phyloP scores from a whole-genome alignment of 2,888 invertebrate species.

The Norana najaformis region DNA sequence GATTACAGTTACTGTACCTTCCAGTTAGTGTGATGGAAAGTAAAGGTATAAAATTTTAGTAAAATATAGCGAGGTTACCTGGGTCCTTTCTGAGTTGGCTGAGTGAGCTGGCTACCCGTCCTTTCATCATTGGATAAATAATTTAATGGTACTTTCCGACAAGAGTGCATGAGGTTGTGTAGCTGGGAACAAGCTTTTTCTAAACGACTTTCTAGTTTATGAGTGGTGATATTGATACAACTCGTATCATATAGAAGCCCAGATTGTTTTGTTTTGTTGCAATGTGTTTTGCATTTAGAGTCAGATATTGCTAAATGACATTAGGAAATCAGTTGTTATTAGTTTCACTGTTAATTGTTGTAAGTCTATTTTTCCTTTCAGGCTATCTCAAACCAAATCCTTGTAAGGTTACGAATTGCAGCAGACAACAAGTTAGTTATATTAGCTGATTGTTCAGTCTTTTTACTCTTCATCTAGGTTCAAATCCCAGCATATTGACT shows the following conservation, averaged over 20 bases:
- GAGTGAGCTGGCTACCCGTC: too few relatives aligned
- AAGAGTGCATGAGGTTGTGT: background rate
- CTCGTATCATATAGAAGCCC: background rate
- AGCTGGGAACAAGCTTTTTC: background rate
- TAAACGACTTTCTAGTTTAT: background rate
- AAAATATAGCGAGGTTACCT: too few relatives aligned
- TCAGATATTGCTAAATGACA: background rate
- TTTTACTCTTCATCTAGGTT: background rate
- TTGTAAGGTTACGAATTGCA: background rate
- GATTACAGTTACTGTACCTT: background rate
- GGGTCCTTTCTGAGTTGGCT: too few relatives aligned
- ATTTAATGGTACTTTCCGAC: too few relatives aligned
- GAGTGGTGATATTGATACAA: background rate
- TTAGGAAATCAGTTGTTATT: background rate
- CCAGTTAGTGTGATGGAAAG: background rate
- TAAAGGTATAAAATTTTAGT: too few relatives aligned
- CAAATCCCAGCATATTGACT: background rate
- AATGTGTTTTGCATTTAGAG: too few relatives aligned
- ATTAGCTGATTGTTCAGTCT: background rate
- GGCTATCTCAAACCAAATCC: background rate
- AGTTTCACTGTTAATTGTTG: background rate
- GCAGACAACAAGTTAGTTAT: slow-evolving; percentile 14
- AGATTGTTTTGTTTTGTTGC: background rate
- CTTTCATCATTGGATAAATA: too few relatives aligned
- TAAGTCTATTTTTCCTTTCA: background rate